Conservation (phyloP, 2,888 invertebrate genomes). For the Drosophila demipolita region DNA sequence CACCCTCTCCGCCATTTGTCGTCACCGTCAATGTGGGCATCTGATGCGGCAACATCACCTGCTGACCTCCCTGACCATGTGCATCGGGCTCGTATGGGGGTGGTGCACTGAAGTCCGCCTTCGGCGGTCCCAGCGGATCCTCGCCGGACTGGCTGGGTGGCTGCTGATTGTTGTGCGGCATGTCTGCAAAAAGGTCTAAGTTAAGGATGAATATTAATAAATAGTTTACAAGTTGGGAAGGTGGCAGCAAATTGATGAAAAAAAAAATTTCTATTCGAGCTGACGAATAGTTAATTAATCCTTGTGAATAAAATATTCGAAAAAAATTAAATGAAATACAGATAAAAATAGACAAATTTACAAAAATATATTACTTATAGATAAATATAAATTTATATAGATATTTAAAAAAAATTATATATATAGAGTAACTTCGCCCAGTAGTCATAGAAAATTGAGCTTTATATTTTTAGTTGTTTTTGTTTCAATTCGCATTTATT, state of each 20-base stretch:
- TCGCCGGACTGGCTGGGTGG: slow-evolving; percentile 49
- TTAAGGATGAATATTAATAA: not conserved
- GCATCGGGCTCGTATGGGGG: slow-evolving; percentile 92
- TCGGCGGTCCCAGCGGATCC: slow-evolving; percentile 90
- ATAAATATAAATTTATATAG: not conserved
- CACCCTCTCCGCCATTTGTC: slow-evolving; percentile 30
- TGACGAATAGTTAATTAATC: not conserved
- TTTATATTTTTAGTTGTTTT: slow-evolving; percentile 33
- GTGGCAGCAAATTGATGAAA: not conserved
- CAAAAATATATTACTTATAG: not conserved
- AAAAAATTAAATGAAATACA: not conserved
- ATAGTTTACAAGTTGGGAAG: not conserved
- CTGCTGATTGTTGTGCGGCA: slow-evolving; percentile 72
- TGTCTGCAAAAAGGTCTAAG: slow-evolving; percentile 38
- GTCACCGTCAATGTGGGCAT: slow-evolving; percentile 77
- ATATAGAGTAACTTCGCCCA: not conserved
- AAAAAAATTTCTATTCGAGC: not conserved
- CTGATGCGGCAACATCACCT: slow-evolving; percentile 46
- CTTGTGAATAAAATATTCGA: not conserved
- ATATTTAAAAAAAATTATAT: not conserved
- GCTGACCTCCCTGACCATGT: slow-evolving; percentile 49
- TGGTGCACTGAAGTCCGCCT: slow-evolving; percentile 93
- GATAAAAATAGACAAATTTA: not conserved
- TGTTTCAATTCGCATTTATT: slow-evolving; percentile 59
- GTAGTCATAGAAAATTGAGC: slow-evolving; percentile 22